Base-by-base conservation (phyloP, 2,113 vertebrate genomes). In the Silurus glanis region DNA sequence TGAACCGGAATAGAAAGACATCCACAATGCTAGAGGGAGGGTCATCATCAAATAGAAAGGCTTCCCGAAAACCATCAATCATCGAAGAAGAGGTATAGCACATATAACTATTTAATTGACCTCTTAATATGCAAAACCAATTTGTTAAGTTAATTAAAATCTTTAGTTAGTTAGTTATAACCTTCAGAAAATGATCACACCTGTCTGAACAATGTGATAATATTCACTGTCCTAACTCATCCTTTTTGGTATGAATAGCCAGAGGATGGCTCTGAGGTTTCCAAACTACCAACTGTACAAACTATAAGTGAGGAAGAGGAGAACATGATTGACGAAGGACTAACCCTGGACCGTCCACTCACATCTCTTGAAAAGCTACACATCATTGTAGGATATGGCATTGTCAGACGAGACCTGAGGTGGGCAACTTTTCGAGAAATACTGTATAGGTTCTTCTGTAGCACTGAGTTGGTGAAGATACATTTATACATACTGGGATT, bases 361-460 rank as follows among this genome's bases (percentile, higher is more conserved):
- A 94, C 96, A 25, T 95, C 96, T 81, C 94, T 99, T 21, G 97
- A 99, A 90, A 99, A 99, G 93, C 94, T 98, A 21, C 98, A 98
- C 92, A 95, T 96, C 89, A 97, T 99, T 4, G 96, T 96, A 75
- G 94, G 94, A 88, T 97, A 96, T 6, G 98, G 93, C 88, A 98
- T 99, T 53, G 91, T 96, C 89, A 94, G 95, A 80, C 95, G 95
- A 4, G 92, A 94, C 88, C 96, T 99, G 89, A 97, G 98, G 98
- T 99, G n/a, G 23, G 85, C 0, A 5, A 25, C n/a, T 53, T 67
- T 62, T 13, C n/a, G 47, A 25, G 10, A 51, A 47, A 66, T n/a
- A 82, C 37, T 49, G 19, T 23, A 62, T 82, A 66, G 13, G 37
- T 45, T 8, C 28, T 71, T n/a, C 17, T 49, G 17, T 25, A 76